Conservation (phyloP, 2,113 vertebrate genomes). For the Fulmarus glacialis region DNA sequence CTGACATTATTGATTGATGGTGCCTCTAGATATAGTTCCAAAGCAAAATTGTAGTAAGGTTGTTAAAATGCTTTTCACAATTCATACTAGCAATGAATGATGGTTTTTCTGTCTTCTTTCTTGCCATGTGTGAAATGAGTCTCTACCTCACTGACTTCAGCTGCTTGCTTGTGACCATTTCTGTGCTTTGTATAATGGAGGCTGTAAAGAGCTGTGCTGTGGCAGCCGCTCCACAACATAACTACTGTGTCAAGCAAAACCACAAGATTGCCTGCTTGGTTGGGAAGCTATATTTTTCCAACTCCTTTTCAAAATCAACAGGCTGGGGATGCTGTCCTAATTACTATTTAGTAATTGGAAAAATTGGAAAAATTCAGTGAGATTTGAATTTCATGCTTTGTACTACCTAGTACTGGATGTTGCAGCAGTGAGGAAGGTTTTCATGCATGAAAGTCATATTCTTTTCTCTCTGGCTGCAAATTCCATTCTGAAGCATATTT, state of each 20-base stretch:
- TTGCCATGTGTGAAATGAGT: conserved; percentile 43
- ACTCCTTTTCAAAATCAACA: background rate
- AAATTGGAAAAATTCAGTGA: background rate
- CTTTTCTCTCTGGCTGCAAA: background rate
- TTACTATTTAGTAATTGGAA: too few relatives aligned
- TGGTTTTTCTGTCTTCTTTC: conserved; percentile 17
- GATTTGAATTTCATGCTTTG: background rate
- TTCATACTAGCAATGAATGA: background rate
- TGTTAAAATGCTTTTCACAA: conserved; percentile 26
- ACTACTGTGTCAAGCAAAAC: background rate
- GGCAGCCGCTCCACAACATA: background rate
- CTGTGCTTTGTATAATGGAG: background rate
- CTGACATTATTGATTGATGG: background rate
- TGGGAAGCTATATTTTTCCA: background rate
- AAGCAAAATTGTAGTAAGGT: background rate
- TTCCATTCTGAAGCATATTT: background rate
- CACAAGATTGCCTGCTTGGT: background rate
- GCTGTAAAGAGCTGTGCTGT: background rate
- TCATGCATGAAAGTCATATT: background rate
- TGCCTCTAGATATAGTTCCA: background rate
- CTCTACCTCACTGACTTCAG: background rate
- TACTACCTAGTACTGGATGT: background rate
- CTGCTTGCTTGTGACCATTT: background rate
- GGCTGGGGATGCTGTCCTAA: background rate
- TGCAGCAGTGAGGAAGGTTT: background rate